A percentile compares a stretch with the other conserved stretches of the same genome.
Conservation (phyloP, 2,888 invertebrate species). For the Julus scanicus region DNA sequence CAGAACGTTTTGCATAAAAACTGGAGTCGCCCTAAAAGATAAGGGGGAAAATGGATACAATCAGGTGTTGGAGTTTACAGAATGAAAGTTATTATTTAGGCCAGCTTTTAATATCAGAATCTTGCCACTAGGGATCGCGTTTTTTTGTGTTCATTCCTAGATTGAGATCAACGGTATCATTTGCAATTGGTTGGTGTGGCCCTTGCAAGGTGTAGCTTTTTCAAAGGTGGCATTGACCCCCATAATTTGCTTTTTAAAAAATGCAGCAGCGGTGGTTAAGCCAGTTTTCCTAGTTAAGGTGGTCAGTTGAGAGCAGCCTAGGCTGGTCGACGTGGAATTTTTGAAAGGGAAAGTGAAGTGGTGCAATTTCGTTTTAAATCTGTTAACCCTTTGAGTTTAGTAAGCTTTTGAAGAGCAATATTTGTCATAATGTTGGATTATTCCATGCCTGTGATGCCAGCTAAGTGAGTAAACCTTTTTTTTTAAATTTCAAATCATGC, state of each 20-base stretch:
- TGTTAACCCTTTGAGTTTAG: background rate
- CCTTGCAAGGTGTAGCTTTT: slow-evolving; percentile 22
- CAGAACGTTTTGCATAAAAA: background rate
- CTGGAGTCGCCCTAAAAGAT: background rate
- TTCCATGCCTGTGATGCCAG: background rate
- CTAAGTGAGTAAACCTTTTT: background rate
- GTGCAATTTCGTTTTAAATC: background rate
- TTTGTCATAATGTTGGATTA: slow-evolving; percentile 23
- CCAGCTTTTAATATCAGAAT: background rate
- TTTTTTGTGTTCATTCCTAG: background rate
- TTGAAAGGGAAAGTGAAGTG: slow-evolving; percentile 11
- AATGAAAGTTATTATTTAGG: slow-evolving; percentile 27
- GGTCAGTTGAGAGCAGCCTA: background rate
- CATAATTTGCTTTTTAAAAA: background rate
- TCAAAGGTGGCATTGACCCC: slow-evolving; percentile 24
- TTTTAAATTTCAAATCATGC: background rate
- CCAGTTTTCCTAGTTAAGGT: slow-evolving; percentile 35
- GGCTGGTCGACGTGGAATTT: slow-evolving; percentile 1
- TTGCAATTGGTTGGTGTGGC: slow-evolving; percentile 27
- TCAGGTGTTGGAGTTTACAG: slow-evolving; percentile 1
- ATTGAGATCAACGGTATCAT: slow-evolving; percentile 1
- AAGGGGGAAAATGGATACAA: background rate
- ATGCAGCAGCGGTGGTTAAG: background rate
- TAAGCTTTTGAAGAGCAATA: background rate
- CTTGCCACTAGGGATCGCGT: background rate